Evolutionary conservation across 1,140 invertebrate genomes (phyloP), one percentile per base, ranked within the genome.

Genomic region (Eriosoma lanigerum): DNA sequence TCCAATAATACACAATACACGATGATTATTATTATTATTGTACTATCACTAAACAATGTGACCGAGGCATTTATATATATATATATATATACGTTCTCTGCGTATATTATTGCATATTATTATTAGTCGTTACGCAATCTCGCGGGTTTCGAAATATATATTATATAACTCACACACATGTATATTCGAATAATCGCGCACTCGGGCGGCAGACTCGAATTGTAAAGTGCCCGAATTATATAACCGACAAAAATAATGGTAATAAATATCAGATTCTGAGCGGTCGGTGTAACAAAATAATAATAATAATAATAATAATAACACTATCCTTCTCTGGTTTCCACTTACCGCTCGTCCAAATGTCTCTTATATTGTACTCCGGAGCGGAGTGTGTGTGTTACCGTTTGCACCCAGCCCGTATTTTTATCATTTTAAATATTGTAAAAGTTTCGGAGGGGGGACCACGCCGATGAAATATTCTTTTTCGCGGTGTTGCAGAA

Each of bases 191-290:
- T n/a, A n/a, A n/a, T n/a, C n/a, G n/a, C n/a, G n/a, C n/a, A 38
- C 13, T 8, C 46, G 46, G 4, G 46, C 17, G 32, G 64, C 38
- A 32, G 38, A 44, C 13, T 68, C 44, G 21, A 48, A 48, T 26
- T 38, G 66, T 62, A 78, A 78, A 78, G 38, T 62, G 56, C 38
- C 56, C 17, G 54, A 76, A 76, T 76, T 62, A 62, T 60, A 48
- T 62, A 60, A 78, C 75, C 75, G 56, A 78, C 75, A 46, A 62
- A 76, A 76, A 78, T 78, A 78, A 78, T 13, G 56, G 75, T 48
- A 62, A 78, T 78, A 78, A 78, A 78, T 78, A 78, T 78, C 56
- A 78, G 48, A 78, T 78, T 78, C 56, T 60, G 75, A 24, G 75
- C 24, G 56, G 75, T 46, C 5, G 54, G n/a, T n/a, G n/a, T n/a